phyloP scores from a whole-genome alignment of 1,140 invertebrate genomes.

The Drosophila littoralis region DNA sequence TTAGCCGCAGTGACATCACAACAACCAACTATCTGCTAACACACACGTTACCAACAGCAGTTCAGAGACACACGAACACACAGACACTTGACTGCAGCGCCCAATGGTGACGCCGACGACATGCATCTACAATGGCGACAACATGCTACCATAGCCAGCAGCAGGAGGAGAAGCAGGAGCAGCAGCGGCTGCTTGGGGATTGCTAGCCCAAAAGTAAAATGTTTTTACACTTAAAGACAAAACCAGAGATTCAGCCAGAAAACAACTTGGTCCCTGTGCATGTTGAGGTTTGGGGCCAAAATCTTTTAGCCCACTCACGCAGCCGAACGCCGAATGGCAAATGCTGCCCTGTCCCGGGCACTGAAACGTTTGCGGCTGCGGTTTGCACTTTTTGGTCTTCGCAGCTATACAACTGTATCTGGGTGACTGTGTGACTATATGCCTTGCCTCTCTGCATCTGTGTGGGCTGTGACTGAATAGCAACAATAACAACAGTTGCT shows the following conservation, averaged over 20 bases:
- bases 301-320: conserved; percentile 50
- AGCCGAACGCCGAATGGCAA: conserved; percentile 23
- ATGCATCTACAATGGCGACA: conserved; percentile 75
- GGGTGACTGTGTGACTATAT: background rate
- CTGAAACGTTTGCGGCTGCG: conserved; percentile 79
- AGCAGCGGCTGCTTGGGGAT: conserved; percentile 45
- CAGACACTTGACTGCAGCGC: conserved; percentile 72
- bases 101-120: conserved; percentile 58
- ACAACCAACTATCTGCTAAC: conserved; percentile 50
- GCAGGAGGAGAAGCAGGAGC: conserved; percentile 8
- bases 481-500: conserved; percentile 23
- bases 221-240: conserved; percentile 83
- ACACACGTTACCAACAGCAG: conserved; percentile 50
- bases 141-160: conserved; percentile 62
- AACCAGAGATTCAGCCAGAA: conserved; percentile 72
- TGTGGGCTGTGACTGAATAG: conserved; percentile 14
- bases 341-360: conserved; percentile 27
- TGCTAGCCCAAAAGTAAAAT: conserved; percentile 77
- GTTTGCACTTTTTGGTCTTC: conserved; percentile 81
- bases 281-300: conserved; percentile 46
- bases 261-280: conserved; percentile 47
- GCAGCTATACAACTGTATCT: conserved; percentile 54
- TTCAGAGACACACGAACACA: conserved; percentile 26
- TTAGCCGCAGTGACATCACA: conserved; percentile 72
- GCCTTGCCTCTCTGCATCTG: background rate